These are phyloP conservation scores for Hemicrepidius hirtus DNA, from an alignment of 2,888 invertebrate genomes.

Conservation along the genomic window DNA sequence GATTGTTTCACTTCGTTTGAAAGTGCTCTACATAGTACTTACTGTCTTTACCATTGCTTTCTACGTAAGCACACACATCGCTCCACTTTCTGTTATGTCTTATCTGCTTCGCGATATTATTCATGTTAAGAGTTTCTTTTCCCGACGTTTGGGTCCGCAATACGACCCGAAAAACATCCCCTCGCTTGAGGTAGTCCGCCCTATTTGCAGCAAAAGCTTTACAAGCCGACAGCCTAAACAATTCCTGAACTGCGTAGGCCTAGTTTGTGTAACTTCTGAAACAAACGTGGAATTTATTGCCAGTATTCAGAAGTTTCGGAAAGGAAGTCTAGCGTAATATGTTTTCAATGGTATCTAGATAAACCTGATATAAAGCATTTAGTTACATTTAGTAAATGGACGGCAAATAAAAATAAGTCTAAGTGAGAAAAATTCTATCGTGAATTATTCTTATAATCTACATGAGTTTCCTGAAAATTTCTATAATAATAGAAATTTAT, in stretches of 20 bases:
- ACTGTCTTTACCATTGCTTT: not conserved
- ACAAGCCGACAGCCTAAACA: conserved; percentile 21
- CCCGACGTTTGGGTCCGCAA: not conserved
- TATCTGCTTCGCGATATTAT: conserved; percentile 17
- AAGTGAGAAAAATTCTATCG: too few relatives aligned
- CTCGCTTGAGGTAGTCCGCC: conserved; percentile 18
- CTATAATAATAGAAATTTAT: too few relatives aligned
- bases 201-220: conserved; percentile 25
- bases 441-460: too few relatives aligned
- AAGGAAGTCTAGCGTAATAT: conserved; percentile 19
- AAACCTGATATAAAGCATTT: conserved; percentile 3
- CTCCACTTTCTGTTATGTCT: conserved; percentile 4
- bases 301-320: conserved; percentile 10
- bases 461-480: too few relatives aligned
- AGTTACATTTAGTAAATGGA: not conserved
- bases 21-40: not conserved
- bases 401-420: not conserved
- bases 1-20: too few relatives aligned
- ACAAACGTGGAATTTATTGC: conserved; percentile 33
- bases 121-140: conserved; percentile 19
- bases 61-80: not conserved
- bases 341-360: not conserved
- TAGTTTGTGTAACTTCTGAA: conserved; percentile 30
- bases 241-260: conserved; percentile 17
- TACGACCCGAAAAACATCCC: conserved; percentile 6